Base-by-base conservation (phyloP, 1,140 invertebrate genomes). In the Bombus polaris region DNA sequence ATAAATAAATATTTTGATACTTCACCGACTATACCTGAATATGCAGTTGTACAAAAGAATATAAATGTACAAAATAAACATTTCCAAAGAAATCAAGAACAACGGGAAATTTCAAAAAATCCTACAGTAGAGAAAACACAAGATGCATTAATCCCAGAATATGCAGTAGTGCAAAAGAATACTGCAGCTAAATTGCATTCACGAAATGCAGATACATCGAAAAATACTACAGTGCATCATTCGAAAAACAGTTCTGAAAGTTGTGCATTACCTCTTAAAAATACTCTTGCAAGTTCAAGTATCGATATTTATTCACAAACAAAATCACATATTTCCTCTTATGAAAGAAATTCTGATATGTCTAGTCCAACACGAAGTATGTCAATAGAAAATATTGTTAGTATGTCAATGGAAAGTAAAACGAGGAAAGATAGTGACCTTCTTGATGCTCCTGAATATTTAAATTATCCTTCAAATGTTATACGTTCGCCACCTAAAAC, bases 161-260 rank as follows among this genome's bases (percentile, higher is more conserved):
- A 95, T 57, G 94, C 95, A 10, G 92, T 92, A 76, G 94, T 95
- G 57, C 93, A 95, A 39, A 95, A 95, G 47, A 92, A 91, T 74
- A 77, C 35, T 35, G 72, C 86, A 10, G 75, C 73, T 5, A 91
- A 91, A 62, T 72, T 65, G 22, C 81, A 88, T 75, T 73, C 83
- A 18, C 93, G 91, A 66, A 89, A 84, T 66, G 35, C 53, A 66
- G 90, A 91, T 9, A 57, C 72, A 39, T 42, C 83, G 18, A 93
- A 92, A 65, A 92, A 89, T 47, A 77, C 80, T 42, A 85, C 88
- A 9, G 18, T 68, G 9, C 87, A 91, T 68, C 83, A 78, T 66
- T 42, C 73, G 6, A 93, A 91, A 47, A 90, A 39, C 22, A 35
- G 18, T 12, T 10, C 53, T 1, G 88, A 89, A 42, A 68, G 13